Conservation (phyloP, 2,113 vertebrate genomes). For the Lichenostomus cassidix region DNA sequence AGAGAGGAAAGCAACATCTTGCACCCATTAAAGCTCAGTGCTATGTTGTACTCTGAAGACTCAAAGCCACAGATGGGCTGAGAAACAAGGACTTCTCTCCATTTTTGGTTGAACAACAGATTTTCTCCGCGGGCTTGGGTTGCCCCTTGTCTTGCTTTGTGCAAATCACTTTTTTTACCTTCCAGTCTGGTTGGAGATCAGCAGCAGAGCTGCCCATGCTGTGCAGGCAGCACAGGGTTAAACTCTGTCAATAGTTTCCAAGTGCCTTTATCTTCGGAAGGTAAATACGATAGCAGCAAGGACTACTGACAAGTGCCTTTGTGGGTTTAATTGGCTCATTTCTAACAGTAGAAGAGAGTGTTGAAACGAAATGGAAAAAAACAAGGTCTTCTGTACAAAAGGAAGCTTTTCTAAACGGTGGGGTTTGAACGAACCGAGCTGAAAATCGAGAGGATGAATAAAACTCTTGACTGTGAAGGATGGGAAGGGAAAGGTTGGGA, state of each 20-base stretch:
- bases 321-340: background rate
- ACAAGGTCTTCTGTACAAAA: background rate
- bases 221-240: background rate
- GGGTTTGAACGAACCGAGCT: background rate
- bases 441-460: background rate
- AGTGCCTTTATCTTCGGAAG: background rate
- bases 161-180: background rate
- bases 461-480: background rate
- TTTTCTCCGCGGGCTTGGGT: background rate
- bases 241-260: background rate
- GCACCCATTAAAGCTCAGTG: background rate
- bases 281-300: background rate
- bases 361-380: background rate
- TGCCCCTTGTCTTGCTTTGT: background rate
- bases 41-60: background rate
- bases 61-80: background rate
- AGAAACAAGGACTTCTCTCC: background rate
- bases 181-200: background rate
- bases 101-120: background rate
- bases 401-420: background rate
- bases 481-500: background rate
- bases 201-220: background rate
- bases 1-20: background rate
- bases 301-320: background rate
- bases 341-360: background rate